Conservation (phyloP, 1,140 invertebrate species). For the Dolichoris vasculosae region DNA sequence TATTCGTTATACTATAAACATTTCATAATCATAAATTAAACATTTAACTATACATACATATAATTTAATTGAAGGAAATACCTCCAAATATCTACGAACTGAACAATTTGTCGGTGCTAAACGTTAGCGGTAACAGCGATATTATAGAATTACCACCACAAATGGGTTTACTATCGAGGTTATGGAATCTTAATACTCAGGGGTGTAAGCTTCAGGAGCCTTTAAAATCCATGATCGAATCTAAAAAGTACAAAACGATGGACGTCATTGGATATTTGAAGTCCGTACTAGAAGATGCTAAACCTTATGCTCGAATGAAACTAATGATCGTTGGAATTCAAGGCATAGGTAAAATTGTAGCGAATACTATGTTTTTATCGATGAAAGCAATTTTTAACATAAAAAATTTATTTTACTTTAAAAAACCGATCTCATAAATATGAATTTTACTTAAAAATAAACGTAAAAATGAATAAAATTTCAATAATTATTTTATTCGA, state of each 20-base stretch:
- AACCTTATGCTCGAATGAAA: conserved; percentile 96
- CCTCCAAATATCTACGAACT: conserved; percentile 91
- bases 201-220: conserved; percentile 93
- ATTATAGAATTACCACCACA: conserved; percentile 92
- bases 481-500: too few species aligned
- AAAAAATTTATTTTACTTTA: too few species aligned
- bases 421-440: too few species aligned
- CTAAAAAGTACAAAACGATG: conserved; percentile 95
- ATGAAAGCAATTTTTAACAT: too few species aligned
- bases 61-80: conserved; percentile 79
- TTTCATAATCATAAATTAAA: background rate
- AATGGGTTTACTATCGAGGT: conserved; percentile 92
- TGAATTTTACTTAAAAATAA: too few species aligned
- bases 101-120: conserved; percentile 92
- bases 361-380: background rate
- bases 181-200: conserved; percentile 97
- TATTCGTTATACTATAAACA: too few species aligned
- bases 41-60: background rate
- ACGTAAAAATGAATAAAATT: too few species aligned
- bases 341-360: conserved; percentile 78
- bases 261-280: conserved; percentile 97
- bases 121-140: conserved; percentile 91
- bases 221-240: conserved; percentile 92
- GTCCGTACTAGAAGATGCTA: conserved; percentile 91
- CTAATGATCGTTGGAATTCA: conserved; percentile 98